Evolutionary conservation across 2,888 invertebrate species (phyloP).

Genomic region (Strigamia maritima): DNA sequence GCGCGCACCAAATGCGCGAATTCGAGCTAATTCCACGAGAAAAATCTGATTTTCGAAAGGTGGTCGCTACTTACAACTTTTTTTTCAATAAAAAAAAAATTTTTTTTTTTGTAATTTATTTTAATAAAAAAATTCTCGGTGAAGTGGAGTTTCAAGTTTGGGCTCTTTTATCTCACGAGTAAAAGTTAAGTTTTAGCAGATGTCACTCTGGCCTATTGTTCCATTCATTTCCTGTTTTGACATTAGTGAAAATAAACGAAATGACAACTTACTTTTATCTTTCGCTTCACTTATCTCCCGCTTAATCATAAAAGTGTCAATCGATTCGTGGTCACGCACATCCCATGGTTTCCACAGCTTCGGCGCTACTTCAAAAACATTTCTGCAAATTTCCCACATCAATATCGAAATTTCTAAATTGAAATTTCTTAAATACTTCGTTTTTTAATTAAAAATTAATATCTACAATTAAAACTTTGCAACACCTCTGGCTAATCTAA

Average conservation of each 20-base stretch:
- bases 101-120: no score
- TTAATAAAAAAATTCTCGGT: no score
- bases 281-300: constrained; percentile 24
- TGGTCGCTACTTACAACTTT: not conserved
- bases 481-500: no score
- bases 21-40: not conserved
- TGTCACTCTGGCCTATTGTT: not conserved
- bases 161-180: not conserved
- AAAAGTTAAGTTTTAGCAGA: not conserved
- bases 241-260: constrained; percentile 18
- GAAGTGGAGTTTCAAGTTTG: no score
- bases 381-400: not conserved
- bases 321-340: constrained; percentile 31
- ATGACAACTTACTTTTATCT: constrained; percentile 34
- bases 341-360: constrained; percentile 8
- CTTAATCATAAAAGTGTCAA: constrained; percentile 32
- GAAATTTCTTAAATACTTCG: not conserved
- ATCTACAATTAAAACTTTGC: no score
- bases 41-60: not conserved
- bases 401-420: not conserved
- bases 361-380: constrained; percentile 17
- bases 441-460: not conserved
- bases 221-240: constrained; percentile 11
- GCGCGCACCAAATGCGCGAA: not conserved
- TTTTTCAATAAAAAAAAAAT: no score